phyloP scores from a whole-genome alignment of 2,888 invertebrate species.

The Melipona beecheii region DNA sequence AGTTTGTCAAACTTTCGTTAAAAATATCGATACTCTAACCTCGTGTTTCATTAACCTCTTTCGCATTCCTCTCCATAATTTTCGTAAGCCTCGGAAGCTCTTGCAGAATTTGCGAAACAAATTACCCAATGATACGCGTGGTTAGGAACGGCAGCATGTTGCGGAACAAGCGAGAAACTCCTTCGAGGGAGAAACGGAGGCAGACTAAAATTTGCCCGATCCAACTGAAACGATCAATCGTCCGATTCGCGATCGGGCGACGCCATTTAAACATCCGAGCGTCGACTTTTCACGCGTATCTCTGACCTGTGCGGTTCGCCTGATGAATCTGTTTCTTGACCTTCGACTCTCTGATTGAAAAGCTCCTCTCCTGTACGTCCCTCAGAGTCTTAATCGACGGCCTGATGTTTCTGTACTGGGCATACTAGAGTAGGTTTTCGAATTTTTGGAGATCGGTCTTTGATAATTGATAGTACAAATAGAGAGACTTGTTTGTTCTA shows the following conservation, averaged over 20 bases:
- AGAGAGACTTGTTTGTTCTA: not conserved
- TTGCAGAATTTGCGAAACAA: conserved; percentile 38
- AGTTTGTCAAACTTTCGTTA: not conserved
- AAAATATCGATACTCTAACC: conserved; percentile 44
- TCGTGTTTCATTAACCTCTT: conserved; percentile 59
- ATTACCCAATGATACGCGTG: conserved; percentile 51
- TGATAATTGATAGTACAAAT: not conserved
- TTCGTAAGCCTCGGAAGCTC: conserved; percentile 41
- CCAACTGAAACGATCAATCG: conserved; percentile 19
- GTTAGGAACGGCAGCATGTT: conserved; percentile 31
- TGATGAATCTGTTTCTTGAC: not conserved
- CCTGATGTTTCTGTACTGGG: not conserved
- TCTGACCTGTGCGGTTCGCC: not conserved
- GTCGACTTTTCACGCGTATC: conserved; percentile 1
- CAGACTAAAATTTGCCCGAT: conserved; percentile 50
- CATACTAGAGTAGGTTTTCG: conserved; percentile 1
- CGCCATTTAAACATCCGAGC: conserved; percentile 36
- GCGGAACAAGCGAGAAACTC: not conserved
- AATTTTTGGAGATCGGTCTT: not conserved
- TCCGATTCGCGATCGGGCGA: not conserved
- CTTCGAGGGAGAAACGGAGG: not conserved
- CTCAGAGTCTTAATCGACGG: not conserved
- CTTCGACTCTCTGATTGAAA: not conserved
- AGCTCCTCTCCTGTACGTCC: not conserved
- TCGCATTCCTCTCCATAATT: conserved; percentile 33